Evolutionary conservation across 1,140 invertebrate species (phyloP), one percentile per base, ranked within the genome.

Genomic region (Tetragonula clypearis): DNA sequence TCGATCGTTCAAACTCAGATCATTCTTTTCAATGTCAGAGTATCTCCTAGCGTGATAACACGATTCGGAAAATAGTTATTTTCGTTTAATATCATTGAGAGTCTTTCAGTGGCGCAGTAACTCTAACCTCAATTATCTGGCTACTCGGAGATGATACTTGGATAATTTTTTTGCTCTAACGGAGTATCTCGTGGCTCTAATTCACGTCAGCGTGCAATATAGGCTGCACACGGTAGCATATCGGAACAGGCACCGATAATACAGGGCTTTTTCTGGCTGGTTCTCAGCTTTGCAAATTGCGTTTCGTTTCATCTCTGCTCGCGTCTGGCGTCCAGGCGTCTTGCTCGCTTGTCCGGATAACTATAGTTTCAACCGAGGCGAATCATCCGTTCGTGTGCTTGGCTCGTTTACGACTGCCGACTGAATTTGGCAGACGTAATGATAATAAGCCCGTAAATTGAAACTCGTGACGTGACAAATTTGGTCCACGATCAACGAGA

Each of bases 221-320:
- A 55, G 41, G 41, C 8, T 49, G 41, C 41, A 8, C 41, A 49
- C 8, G 41, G 41, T 49, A 49, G 6, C 41, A 68, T 77, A 86
- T 86, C 85, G 81, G 75, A 72, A 69, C 77, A 30, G 41, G 69
- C 69, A 30, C 60, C 62, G 30, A 17, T 14, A 15, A 17, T 14
- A 15, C 66, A 26, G 53, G 53, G 53, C 21, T 30, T 26, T 72
- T 30, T 72, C 41, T 21, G 14, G 14, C 19, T 21, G 23, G 73
- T 62, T 73, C 74, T 73, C 74, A 55, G 79, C 74, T 76, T 76
- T 87, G 65, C 79, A 77, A 66, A 58, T 23, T 60, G 53, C 11
- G 23, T 66, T 21, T 35, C 30, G 53, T 74, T 74, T 74, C 60
- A 26, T 49, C 60, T 82, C 65, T 41, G 26, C 49, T 30, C 41